Conservation (phyloP, 2,888 invertebrate genomes). For the Hirtodrosophila confusa region DNA sequence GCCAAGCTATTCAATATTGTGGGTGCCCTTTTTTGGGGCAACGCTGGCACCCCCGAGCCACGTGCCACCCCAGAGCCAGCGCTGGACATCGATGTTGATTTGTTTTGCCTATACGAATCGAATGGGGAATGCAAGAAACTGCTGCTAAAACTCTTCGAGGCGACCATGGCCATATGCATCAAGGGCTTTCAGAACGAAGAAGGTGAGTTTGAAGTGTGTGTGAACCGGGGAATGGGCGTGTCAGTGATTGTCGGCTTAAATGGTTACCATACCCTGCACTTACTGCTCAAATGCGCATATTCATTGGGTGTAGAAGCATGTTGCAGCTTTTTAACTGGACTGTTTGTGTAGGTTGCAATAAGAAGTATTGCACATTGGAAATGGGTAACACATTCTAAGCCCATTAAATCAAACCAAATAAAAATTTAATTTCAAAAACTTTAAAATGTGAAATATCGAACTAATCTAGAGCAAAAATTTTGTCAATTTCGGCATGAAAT, state of each 20-base stretch:
- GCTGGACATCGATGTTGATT: slow-evolving; percentile 60
- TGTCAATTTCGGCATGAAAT: no score
- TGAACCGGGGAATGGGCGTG: slow-evolving; percentile 14
- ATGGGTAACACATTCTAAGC: no score
- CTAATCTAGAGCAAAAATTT: no score
- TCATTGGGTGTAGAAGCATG: no score
- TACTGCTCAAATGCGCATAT: no score
- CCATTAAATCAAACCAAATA: no score
- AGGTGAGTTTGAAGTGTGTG: slow-evolving; percentile 70
- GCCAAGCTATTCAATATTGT: slow-evolving; percentile 77
- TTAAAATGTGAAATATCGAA: no score
- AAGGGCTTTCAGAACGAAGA: slow-evolving; percentile 80
- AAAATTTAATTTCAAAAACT: no score
- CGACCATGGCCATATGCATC: slow-evolving; percentile 82
- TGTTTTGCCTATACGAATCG: slow-evolving; percentile 69
- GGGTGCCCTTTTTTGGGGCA: slow-evolving; percentile 76
- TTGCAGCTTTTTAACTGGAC: no score
- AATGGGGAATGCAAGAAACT: slow-evolving; percentile 81
- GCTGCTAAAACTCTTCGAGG: slow-evolving; percentile 82
- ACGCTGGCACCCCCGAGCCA: slow-evolving; percentile 20
- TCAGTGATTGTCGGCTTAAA: slow-evolving; percentile 53
- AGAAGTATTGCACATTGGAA: no score
- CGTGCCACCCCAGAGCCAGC: slow-evolving; percentile 22
- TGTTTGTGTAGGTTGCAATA: no score
- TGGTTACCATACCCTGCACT: slow-evolving; percentile 25